A percentile compares a stretch with the other conserved stretches of the same genome.
Conservation (phyloP, 1,140 invertebrate species). For the Pantala flavescens region DNA sequence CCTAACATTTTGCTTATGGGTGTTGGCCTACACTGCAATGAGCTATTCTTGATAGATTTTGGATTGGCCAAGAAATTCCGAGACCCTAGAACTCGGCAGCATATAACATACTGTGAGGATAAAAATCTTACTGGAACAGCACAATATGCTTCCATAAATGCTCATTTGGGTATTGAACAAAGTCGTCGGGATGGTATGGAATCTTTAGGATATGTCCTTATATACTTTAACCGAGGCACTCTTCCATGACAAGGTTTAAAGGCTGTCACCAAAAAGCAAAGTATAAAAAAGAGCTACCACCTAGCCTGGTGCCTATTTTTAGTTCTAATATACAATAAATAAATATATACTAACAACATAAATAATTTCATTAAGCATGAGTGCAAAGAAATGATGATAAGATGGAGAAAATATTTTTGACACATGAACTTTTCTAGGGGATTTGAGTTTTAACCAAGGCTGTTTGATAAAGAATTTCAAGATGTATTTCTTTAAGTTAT, state of each 20-base stretch:
- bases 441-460: too few species aligned
- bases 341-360: too few species aligned
- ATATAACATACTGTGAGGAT: conserved; percentile 91
- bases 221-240: conserved; percentile 91
- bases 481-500: too few species aligned
- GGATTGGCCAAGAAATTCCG: conserved; percentile 94
- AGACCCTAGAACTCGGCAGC: conserved; percentile 72
- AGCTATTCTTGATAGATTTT: conserved; percentile 95
- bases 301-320: too few species aligned
- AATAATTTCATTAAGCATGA: too few species aligned
- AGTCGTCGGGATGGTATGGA: conserved; percentile 92
- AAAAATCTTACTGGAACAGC: conserved; percentile 96
- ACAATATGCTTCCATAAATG: conserved; percentile 94
- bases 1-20: conserved; percentile 99
- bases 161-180: conserved; percentile 87
- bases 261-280: conserved; percentile 91
- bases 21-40: conserved; percentile 89
- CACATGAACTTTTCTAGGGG: too few species aligned
- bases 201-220: conserved; percentile 90
- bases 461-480: too few species aligned
- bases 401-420: too few species aligned
- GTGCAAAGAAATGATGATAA: too few species aligned
- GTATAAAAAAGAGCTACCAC: conserved; percentile 92
- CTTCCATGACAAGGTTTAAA: conserved; percentile 91
- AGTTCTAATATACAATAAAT: too few species aligned